Evolutionary conservation across 1,140 invertebrate species (phyloP).

Genomic region (Tetraneura akinire): DNA sequence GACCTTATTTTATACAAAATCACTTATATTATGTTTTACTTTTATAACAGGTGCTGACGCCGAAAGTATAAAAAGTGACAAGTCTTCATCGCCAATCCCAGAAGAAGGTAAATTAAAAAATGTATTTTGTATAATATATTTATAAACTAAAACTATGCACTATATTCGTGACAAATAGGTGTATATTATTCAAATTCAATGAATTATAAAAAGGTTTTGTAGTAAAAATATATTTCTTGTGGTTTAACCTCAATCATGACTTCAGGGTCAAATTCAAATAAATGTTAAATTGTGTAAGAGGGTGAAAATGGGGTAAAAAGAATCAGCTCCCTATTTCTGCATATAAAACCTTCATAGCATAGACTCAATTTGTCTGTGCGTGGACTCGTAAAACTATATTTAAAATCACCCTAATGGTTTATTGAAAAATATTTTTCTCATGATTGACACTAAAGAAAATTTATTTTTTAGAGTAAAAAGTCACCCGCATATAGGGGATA

Average conservation of each 20-base stretch:
- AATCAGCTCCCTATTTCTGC: slow-evolving; percentile 20
- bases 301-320: slow-evolving; percentile 47
- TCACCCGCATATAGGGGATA: slow-evolving; percentile 44
- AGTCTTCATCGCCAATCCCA: slow-evolving; percentile 31
- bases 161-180: background rate
- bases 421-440: slow-evolving; percentile 22
- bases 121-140: background rate
- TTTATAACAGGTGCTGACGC: slow-evolving; percentile 37
- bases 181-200: background rate
- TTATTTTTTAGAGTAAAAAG: slow-evolving; percentile 29
- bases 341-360: slow-evolving; percentile 16
- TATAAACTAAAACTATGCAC: background rate
- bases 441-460: slow-evolving; percentile 32
- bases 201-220: background rate
- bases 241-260: slow-evolving; percentile 28
- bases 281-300: slow-evolving; percentile 44
- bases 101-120: slow-evolving; percentile 26
- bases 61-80: slow-evolving; percentile 28
- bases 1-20: background rate
- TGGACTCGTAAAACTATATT: slow-evolving; percentile 23
- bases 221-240: background rate
- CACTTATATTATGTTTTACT: background rate
- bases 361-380: slow-evolving; percentile 4
- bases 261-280: background rate
- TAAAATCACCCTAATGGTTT: slow-evolving; percentile 33